Conservation (phyloP, 1,140 invertebrate genomes). For the Brachionus asplanchnoidis region DNA sequence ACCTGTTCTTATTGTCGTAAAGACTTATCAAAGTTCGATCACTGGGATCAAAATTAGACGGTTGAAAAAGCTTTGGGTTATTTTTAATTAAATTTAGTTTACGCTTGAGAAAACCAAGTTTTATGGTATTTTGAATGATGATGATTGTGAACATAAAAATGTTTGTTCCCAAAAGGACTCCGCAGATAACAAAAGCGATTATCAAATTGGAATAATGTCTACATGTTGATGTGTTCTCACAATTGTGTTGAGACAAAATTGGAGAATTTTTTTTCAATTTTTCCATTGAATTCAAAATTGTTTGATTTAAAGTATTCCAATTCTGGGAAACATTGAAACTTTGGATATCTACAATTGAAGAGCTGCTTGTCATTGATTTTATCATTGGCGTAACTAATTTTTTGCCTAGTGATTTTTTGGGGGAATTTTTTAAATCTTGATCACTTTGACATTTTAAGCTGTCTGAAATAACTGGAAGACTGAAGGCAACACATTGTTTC, state of each 20-base stretch:
- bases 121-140: constrained; percentile 37
- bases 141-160: constrained; percentile 41
- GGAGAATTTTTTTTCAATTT: constrained; percentile 6
- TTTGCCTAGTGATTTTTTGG: neutral
- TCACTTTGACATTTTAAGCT: neutral
- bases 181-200: constrained; percentile 36
- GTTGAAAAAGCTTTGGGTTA: neutral
- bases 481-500: constrained; percentile 27
- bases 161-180: constrained; percentile 29
- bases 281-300: neutral
- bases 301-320: neutral
- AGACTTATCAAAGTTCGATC: neutral
- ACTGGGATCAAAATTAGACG: neutral
- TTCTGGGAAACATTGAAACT: neutral
- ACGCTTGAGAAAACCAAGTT: neutral
- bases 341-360: neutral
- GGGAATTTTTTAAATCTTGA: neutral
- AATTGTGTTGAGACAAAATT: neutral
- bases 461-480: neutral
- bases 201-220: constrained; percentile 33
- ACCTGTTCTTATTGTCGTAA: neutral
- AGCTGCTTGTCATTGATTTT: neutral
- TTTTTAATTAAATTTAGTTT: neutral
- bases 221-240: constrained; percentile 1
- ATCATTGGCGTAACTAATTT: neutral